Conservation (phyloP, 2,888 invertebrate species). For the Amphipoea oculea region DNA sequence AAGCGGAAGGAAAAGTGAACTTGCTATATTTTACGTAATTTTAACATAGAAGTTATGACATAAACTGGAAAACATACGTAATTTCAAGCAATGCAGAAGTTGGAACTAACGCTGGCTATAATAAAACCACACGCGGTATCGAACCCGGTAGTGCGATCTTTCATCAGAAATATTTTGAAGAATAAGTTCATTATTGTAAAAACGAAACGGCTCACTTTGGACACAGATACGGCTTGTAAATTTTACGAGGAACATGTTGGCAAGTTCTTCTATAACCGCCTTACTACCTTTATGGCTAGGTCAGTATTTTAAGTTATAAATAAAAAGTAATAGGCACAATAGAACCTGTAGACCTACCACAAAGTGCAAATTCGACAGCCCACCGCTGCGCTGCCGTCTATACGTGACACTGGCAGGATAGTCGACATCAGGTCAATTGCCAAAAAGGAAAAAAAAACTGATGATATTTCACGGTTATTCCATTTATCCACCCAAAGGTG, state of each 20-base stretch:
- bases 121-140: slow-evolving; percentile 96
- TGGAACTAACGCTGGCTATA: slow-evolving; percentile 95
- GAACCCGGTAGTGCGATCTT: slow-evolving; percentile 93
- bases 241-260: slow-evolving; percentile 96
- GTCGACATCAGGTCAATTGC: too few species aligned
- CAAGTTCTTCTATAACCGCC: slow-evolving; percentile 95
- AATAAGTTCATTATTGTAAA: slow-evolving; percentile 94
- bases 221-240: slow-evolving; percentile 91
- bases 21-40: background rate
- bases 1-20: slow-evolving; percentile 6
- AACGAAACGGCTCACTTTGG: slow-evolving; percentile 92
- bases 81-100: slow-evolving; percentile 78
- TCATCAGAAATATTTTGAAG: slow-evolving; percentile 92
- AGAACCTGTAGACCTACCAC: too few species aligned
- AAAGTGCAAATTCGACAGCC: too few species aligned
- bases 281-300: slow-evolving; percentile 96
- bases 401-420: too few species aligned
- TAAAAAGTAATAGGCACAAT: background rate
- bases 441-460: too few species aligned
- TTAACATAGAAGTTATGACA: slow-evolving; percentile 58
- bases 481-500: too few species aligned
- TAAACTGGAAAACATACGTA: slow-evolving; percentile 48
- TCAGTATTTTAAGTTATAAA: slow-evolving; percentile 71
- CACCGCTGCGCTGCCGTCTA: too few species aligned
- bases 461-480: too few species aligned